Percentiles rank a stretch among this genome's conserved stretches.
These are phyloP conservation scores for Aquatica leii DNA, from an alignment of 2,888 invertebrate genomes.

Conservation along the genomic window DNA sequence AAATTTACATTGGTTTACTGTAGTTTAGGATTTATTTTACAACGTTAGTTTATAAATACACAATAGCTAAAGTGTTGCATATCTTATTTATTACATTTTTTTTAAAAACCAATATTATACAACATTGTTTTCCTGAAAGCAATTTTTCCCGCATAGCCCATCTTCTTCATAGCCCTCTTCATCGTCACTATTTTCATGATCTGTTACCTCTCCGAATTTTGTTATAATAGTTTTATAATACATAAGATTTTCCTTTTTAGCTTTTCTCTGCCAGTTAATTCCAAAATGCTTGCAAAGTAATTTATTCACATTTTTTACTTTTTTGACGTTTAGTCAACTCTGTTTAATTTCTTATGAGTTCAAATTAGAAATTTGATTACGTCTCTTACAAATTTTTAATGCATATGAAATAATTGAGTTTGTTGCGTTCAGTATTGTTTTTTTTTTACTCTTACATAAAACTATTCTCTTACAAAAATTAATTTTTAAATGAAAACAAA, in stretches of 20 bases:
- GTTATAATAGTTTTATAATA: not conserved
- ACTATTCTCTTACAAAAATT: not conserved
- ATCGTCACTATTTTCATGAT: not conserved
- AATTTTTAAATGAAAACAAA: too few relatives aligned
- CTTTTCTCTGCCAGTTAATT: not conserved
- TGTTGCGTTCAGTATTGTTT: not conserved
- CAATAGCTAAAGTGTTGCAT: not conserved
- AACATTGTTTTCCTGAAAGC: too few relatives aligned
- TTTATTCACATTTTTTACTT: not conserved
- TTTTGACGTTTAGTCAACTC: not conserved
- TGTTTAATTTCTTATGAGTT: not conserved
- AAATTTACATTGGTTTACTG: not conserved
- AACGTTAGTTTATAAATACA: not conserved
- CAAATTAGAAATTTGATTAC: not conserved
- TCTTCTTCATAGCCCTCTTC: not conserved
- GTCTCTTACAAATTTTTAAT: not conserved
- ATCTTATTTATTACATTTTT: too few relatives aligned
- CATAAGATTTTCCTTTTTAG: not conserved
- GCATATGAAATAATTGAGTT: not conserved
- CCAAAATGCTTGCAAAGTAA: not conserved
- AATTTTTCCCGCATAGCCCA: too few relatives aligned
- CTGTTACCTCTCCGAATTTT: not conserved
- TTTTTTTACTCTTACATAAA: not conserved
- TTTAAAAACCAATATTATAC: too few relatives aligned
- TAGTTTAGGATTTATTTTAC: not conserved